A percentile compares a stretch with the other conserved stretches of the same genome.
phyloP scores from a whole-genome alignment of 2,888 invertebrate genomes.

The Ochlodes sylvanus region DNA sequence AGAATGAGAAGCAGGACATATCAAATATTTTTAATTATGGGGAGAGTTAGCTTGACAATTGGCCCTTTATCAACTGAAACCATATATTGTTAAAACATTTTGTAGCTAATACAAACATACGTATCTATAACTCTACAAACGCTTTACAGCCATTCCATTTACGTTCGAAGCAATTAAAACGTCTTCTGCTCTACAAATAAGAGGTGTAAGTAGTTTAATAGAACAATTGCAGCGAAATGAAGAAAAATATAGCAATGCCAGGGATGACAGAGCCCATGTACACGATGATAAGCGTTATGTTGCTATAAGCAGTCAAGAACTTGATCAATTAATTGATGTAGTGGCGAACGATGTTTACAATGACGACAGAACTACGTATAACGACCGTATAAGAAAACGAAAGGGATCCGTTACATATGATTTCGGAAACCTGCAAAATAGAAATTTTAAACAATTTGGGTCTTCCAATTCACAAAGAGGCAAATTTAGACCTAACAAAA shows the following conservation, averaged over 20 bases:
- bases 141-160: constrained; percentile 13
- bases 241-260: constrained; percentile 12
- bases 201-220: constrained; percentile 26
- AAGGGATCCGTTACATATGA: neutral
- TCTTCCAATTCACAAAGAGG: constrained; percentile 1
- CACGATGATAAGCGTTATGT: constrained; percentile 14
- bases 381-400: neutral
- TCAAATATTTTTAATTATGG: too few species aligned
- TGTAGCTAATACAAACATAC: too few species aligned
- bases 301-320: constrained; percentile 23
- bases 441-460: neutral
- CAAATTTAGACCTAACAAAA: neutral
- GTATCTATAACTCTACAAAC: neutral
- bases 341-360: constrained; percentile 20
- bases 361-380: constrained; percentile 6
- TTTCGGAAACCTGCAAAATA: neutral
- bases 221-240: constrained; percentile 25
- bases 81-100: too few species aligned
- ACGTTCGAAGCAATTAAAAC: neutral
- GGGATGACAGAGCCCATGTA: constrained; percentile 14
- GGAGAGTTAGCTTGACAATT: too few species aligned
- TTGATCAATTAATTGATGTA: constrained; percentile 26
- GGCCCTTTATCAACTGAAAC: too few species aligned
- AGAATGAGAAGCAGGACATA: too few species aligned
- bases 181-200: constrained; percentile 18